phyloP scores from a whole-genome alignment of 2,888 invertebrate species.

The Herminia tarsipennalis region DNA sequence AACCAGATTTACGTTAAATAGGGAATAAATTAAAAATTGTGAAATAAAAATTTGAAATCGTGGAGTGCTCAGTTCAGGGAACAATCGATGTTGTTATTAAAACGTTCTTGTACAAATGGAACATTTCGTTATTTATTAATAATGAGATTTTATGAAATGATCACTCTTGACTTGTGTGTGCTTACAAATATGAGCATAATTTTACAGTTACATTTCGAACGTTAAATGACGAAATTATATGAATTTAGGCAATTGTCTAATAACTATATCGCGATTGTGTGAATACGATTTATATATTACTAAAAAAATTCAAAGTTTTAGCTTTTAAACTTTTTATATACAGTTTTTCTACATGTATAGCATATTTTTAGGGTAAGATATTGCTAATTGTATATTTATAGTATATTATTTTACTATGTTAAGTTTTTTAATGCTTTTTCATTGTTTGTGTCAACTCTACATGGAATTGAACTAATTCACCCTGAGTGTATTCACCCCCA shows the following conservation, averaged over 20 bases:
- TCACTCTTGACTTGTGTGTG: slow-evolving; percentile 39
- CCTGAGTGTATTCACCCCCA: not conserved
- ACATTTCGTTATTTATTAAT: slow-evolving; percentile 34
- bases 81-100: slow-evolving; percentile 52
- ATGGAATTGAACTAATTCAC: not conserved
- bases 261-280: slow-evolving; percentile 41
- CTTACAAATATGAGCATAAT: slow-evolving; percentile 43
- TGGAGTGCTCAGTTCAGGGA: slow-evolving; percentile 70
- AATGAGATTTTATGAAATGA: slow-evolving; percentile 44
- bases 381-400: slow-evolving; percentile 71
- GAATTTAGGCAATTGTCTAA: slow-evolving; percentile 37
- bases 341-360: slow-evolving; percentile 70
- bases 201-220: slow-evolving; percentile 39
- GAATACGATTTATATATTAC: slow-evolving; percentile 49
- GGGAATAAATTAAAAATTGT: slow-evolving; percentile 49
- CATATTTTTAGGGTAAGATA: slow-evolving; percentile 66
- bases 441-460: slow-evolving; percentile 49
- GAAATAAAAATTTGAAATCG: slow-evolving; percentile 42
- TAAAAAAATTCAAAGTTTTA: slow-evolving; percentile 49
- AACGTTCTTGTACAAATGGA: slow-evolving; percentile 33
- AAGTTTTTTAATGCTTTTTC: slow-evolving; percentile 50
- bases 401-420: slow-evolving; percentile 54
- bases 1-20: slow-evolving; percentile 4
- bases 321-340: slow-evolving; percentile 62
- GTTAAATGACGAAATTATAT: slow-evolving; percentile 33